A percentile compares a stretch with the other conserved stretches of the same genome.
Conservation (phyloP, 2,888 invertebrate genomes). For the Nomada fabriciana region DNA sequence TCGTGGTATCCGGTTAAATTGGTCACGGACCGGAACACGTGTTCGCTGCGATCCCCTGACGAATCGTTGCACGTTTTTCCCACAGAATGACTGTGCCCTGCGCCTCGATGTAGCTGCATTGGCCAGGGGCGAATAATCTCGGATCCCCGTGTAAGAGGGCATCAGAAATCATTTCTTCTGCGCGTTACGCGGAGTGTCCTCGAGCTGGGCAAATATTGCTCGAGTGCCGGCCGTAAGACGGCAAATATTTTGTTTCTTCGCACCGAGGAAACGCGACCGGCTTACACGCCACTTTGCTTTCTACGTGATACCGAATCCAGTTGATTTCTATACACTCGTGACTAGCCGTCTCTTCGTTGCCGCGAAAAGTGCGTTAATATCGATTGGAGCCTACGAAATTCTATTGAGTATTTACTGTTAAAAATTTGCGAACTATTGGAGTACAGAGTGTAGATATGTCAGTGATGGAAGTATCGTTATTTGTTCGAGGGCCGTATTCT, state of each 20-base stretch:
- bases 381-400: too few relatives aligned
- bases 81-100: conserved; percentile 66
- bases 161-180: not conserved
- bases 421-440: too few relatives aligned
- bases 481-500: not conserved
- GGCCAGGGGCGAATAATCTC: not conserved
- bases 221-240: conserved; percentile 39
- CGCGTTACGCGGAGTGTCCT: conserved; percentile 1
- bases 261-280: conserved; percentile 5
- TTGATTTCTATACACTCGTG: too few relatives aligned
- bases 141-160: not conserved
- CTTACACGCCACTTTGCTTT: conserved; percentile 11
- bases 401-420: too few relatives aligned
- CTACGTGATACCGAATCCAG: too few relatives aligned
- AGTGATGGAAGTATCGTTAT: not conserved
- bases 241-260: conserved; percentile 49
- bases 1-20: conserved; percentile 83
- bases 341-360: too few relatives aligned
- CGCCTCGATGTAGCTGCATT: conserved; percentile 1
- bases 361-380: too few relatives aligned
- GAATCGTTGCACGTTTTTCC: conserved; percentile 82
- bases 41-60: conserved; percentile 80
- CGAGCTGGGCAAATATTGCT: conserved; percentile 43
- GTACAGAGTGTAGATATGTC: not conserved
- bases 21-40: conserved; percentile 82